Conservation (phyloP, 53 echinoderm and acorn worm genomes). For the Apostichopus leukothele region DNA sequence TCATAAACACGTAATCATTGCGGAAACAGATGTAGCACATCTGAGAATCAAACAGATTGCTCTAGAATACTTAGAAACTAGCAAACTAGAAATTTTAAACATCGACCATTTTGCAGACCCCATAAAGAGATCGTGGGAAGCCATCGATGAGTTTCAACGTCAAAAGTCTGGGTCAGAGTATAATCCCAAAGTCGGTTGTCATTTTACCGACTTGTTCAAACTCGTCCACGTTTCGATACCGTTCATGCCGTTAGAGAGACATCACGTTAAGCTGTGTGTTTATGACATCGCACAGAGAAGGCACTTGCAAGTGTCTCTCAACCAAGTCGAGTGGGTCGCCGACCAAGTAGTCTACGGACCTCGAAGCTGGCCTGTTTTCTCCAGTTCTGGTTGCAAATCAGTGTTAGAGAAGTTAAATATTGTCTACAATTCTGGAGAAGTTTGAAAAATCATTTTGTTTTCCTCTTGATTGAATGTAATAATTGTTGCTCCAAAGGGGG, state of each 20-base stretch:
- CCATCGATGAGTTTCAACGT: conserved; percentile 15
- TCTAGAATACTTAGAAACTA: conserved; percentile 33
- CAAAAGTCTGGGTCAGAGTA: not conserved
- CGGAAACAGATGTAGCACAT: conserved; percentile 24
- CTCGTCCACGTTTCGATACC: conserved; percentile 58
- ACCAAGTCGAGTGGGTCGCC: conserved; percentile 77
- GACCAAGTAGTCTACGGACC: conserved; percentile 73
- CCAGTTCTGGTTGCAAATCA: conserved; percentile 82
- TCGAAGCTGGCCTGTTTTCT: conserved; percentile 59
- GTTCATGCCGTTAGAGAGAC: conserved; percentile 76
- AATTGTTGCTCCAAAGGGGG: no score
- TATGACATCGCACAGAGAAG: conserved; percentile 43
- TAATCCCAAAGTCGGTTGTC: not conserved
- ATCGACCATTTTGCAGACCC: not conserved
- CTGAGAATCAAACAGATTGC: conserved; percentile 4
- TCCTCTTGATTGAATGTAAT: not conserved
- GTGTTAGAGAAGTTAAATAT: conserved; percentile 79
- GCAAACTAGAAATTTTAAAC: conserved; percentile 13
- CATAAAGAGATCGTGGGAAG: conserved; percentile 9
- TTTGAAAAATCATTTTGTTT: not conserved
- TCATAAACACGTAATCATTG: conserved; percentile 27
- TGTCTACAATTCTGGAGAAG: conserved; percentile 16
- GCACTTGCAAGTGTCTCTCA: conserved; percentile 46
- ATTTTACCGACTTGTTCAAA: conserved; percentile 49
- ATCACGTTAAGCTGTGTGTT: conserved; percentile 70